Evolutionary conservation across 2,888 invertebrate species (phyloP), one percentile per base, ranked within the genome.

Genomic region (Auanema freiburgensis): DNA sequence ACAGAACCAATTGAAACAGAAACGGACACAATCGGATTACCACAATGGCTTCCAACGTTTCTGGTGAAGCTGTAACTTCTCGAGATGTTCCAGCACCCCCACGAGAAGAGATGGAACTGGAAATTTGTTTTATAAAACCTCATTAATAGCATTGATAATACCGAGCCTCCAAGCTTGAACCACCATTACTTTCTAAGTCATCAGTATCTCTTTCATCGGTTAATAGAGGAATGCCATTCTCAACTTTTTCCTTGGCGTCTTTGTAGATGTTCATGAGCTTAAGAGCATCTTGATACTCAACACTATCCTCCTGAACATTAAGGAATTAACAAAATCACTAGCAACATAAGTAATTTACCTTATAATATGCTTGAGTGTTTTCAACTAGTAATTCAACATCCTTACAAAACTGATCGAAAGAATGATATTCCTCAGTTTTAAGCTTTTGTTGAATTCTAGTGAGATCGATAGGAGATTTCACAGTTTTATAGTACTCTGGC

Each of bases 361-460:
- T 94, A 84, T 96, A 96, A 86, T 93, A 97, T 10, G 92, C 90
- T 85, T 93, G 93, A 0, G 96, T 93, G 87, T 98, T 98, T 78
- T 90, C 91, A 33, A 95, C 90, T 79, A 98, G 88, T 42, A 95
- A 87, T 81, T 93, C 92, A 74, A 98, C 89, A 84, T 98, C 97
- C 10, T 89, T 88, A 44, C 92, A 90, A 67, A 98, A 87, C 82
- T 94, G 93, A 40, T 94, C 93, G 74, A 96, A 88, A 6, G 93
- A 93, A 75, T 91, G 91, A 85, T 98, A 98, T 59, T 95, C 94
- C 78, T 97, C 96, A 0, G 92, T 94, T 88, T 94, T 95, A 11
- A 97, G 86, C 85, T 96, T 97, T 83, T 95, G 95, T 85, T 96
- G 95, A 2, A 98, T 93, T 85, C 91, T 90, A 49, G 95, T 86